Evolutionary conservation across 2,888 invertebrate species (phyloP).

Genomic region (Nomada fabriciana): DNA sequence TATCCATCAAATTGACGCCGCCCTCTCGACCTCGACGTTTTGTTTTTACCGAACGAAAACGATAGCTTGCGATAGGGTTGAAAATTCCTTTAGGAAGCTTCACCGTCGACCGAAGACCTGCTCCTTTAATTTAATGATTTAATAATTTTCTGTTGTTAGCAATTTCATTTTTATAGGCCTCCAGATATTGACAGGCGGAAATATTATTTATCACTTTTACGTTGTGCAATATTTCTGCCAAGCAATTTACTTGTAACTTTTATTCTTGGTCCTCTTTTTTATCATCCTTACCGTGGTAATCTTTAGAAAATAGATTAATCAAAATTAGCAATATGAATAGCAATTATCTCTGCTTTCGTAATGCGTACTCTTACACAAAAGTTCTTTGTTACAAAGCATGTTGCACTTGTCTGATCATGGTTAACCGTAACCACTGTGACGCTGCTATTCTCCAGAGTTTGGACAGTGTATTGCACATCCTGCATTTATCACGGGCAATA

Average conservation of each 20-base stretch:
- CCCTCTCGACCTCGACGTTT: constrained; percentile 2
- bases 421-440: constrained; percentile 23
- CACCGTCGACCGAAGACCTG: constrained; percentile 1
- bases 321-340: neutral
- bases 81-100: neutral
- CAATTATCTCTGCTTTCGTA: constrained; percentile 19
- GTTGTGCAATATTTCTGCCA: no score
- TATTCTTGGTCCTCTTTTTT: no score
- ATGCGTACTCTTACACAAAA: constrained; percentile 37
- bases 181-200: neutral
- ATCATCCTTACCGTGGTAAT: no score
- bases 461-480: constrained; percentile 22
- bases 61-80: neutral
- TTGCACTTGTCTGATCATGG: constrained; percentile 42
- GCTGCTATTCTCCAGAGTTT: neutral
- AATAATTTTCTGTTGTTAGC: neutral
- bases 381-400: constrained; percentile 20
- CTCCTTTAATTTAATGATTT: neutral
- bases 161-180: neutral
- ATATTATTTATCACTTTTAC: no score
- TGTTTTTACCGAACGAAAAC: constrained; percentile 20
- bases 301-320: no score
- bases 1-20: constrained; percentile 36
- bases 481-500: constrained; percentile 42
- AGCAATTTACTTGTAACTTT: no score